Percentiles rank a stretch among this genome's conserved stretches.
Evolutionary conservation across 2,797 vertebrate species (phyloP).

Genomic region (Lophura swinhoii): DNA sequence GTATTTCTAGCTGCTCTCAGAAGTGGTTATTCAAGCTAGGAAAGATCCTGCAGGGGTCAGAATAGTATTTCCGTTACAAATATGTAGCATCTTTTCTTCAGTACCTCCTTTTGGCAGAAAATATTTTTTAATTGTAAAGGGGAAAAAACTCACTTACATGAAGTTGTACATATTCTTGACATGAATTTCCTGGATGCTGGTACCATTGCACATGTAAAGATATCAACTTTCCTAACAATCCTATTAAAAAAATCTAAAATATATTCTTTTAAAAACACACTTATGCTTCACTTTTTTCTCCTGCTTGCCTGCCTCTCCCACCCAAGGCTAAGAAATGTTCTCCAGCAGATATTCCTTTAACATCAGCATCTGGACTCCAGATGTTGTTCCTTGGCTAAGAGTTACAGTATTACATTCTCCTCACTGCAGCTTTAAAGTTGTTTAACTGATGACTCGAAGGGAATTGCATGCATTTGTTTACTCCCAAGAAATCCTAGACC

Average conservation of each 20-base stretch:
- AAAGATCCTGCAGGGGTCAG: background rate
- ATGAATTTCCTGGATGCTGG: background rate
- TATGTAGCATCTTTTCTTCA: background rate
- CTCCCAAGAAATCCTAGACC: background rate
- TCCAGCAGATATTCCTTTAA: background rate
- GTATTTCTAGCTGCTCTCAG: background rate
- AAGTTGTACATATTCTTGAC: background rate
- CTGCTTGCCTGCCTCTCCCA: background rate
- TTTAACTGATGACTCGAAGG: background rate
- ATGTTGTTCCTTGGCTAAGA: slow-evolving; percentile 18
- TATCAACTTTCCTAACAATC: background rate
- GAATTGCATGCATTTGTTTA: background rate
- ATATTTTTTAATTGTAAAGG: background rate
- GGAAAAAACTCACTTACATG: background rate
- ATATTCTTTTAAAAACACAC: background rate
- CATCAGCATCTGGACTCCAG: slow-evolving; percentile 15
- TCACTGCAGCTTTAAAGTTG: background rate
- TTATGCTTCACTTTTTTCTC: background rate
- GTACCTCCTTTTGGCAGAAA: background rate
- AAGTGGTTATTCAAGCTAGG: background rate
- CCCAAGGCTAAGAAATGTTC: background rate
- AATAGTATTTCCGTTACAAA: background rate
- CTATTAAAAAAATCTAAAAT: background rate
- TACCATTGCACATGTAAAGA: background rate
- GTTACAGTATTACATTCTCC: background rate